Evolutionary conservation across 2,113 vertebrate species (phyloP).

Genomic region (Cryptoleucopteryx plumbea): DNA sequence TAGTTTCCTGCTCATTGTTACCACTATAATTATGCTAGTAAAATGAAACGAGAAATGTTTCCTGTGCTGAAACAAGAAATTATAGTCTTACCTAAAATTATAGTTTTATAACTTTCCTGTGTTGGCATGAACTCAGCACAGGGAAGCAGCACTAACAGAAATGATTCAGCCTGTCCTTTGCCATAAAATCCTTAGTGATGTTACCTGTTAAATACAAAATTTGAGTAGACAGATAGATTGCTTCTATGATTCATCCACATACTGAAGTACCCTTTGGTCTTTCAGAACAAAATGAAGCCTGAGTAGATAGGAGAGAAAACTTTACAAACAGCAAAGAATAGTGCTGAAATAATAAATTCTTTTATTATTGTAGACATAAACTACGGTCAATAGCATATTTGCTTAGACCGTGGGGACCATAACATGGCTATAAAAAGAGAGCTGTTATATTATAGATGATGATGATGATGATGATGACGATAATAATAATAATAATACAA

Average conservation of each 20-base stretch:
- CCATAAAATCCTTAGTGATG: not conserved
- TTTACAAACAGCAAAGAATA: not conserved
- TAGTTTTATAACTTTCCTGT: not conserved
- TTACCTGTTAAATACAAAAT: not conserved
- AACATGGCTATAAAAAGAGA: not conserved
- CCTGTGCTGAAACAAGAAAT: not conserved
- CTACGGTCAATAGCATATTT: not conserved
- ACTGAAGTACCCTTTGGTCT: not conserved
- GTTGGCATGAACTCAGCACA: not conserved
- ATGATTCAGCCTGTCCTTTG: not conserved
- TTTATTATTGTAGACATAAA: not conserved
- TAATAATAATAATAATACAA: not conserved
- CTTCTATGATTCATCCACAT: not conserved
- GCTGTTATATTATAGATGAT: not conserved
- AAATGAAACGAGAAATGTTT: not conserved
- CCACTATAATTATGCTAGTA: not conserved
- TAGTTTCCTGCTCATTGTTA: not conserved
- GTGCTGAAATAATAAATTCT: not conserved
- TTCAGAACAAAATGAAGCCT: slow-evolving; percentile 1
- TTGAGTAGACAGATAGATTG: not conserved
- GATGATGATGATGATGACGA: not conserved
- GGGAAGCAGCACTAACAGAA: not conserved
- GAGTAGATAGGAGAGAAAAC: not conserved
- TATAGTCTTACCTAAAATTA: not conserved
- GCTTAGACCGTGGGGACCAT: not conserved